Evolutionary conservation across 35 echinoderm and acorn worm species (phyloP).

Genomic region (Patiria miniata): DNA sequence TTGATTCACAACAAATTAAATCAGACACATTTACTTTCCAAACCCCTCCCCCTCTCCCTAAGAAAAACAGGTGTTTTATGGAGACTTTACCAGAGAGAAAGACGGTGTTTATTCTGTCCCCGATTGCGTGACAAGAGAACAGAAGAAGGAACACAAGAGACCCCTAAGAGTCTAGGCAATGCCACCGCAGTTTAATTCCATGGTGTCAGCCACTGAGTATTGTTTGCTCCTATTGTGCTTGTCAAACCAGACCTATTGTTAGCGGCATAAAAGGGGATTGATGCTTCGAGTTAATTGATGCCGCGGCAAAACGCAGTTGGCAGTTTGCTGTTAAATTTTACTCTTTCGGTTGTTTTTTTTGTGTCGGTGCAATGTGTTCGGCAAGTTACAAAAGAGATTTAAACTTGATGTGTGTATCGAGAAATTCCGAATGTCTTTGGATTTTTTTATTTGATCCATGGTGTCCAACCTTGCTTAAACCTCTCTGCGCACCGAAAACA

Average conservation of each 20-base stretch:
- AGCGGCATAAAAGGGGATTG: not conserved
- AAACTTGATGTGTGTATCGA: no score
- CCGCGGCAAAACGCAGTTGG: not conserved
- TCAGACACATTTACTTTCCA: no score
- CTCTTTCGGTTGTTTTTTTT: not conserved
- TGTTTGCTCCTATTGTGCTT: not conserved
- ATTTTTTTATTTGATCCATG: no score
- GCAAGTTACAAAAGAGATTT: no score
- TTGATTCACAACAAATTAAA: no score
- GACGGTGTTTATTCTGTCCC: constrained; percentile 11
- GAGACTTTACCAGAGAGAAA: not conserved
- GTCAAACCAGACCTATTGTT: not conserved
- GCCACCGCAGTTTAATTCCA: not conserved
- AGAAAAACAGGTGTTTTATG: not conserved
- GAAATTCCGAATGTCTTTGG: no score
- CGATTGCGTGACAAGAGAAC: constrained; percentile 25
- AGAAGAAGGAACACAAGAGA: not conserved
- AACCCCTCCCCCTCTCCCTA: no score
- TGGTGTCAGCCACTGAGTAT: not conserved
- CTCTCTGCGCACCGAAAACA: no score
- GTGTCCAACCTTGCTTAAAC: no score
- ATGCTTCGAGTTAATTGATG: not conserved
- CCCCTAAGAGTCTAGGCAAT: not conserved
- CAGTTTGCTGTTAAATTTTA: constrained; percentile 12
- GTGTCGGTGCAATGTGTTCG: no score